Base-by-base conservation (phyloP, 2,888 invertebrate species). In the Nomada ruficornis region DNA sequence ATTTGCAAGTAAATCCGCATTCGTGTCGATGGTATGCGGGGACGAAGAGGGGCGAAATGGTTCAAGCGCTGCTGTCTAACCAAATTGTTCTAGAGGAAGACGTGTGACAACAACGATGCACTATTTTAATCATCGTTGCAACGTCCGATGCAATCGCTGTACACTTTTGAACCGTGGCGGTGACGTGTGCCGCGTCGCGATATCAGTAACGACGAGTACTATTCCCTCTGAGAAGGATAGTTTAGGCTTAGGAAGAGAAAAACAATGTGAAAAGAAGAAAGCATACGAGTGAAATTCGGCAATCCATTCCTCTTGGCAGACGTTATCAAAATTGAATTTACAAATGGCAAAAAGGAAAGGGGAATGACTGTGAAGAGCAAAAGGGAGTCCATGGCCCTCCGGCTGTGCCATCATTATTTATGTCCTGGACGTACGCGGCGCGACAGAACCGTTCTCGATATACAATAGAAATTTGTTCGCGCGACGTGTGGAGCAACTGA, bases 311-410 rank as follows among this genome's bases (percentile, higher is more conserved):
- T 84, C 87, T 86, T 84, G 86, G 84, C 82, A 86, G 84, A 82
- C 88, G 88, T 90, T 91, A 90, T 91, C 88, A 91, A 91, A 91
- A 91, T 91, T 91, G 91, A 91, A 91, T 91, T 91, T 90, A 85
- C 86, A 82, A 89, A 90, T 83, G 80, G 70, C 23, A 9, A 36
- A n/a, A 2, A 4, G 7, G 2, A 13, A 23, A 67, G 57, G n/a
- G 20, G 55, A 23, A 26, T 15, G n/a, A 23, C 9, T 11, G 13
- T 18, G 2, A 11, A 26, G 29, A 60, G 20, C 18, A 13, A 18
- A 50, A 54, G 75, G 57, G 67, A 65, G 64, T 59, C 65, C 55
- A 69, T 65, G 77, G 44, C 47, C 54, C 57, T 42, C 36, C 59
- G 65, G 64, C 72, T 68, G 82, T 69, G 75, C 77, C 85, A 77